phyloP scores from a whole-genome alignment of 1,140 invertebrate genomes.

The Bombus huntii region DNA sequence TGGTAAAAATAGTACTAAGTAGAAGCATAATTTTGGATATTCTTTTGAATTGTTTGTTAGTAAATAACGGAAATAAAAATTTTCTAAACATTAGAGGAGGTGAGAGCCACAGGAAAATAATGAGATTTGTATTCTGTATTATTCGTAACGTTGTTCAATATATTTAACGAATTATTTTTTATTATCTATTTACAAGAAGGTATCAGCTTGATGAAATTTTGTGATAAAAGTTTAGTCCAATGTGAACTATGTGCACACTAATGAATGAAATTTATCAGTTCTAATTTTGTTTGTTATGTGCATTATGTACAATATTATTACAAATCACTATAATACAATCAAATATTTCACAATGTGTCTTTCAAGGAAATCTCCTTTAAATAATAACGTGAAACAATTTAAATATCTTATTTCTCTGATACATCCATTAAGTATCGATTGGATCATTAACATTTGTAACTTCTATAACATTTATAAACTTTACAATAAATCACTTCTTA shows the following conservation, averaged over 20 bases:
- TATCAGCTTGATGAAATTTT: conserved; percentile 35
- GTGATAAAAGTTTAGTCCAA: neutral
- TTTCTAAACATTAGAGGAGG: no score
- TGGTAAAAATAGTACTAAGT: no score
- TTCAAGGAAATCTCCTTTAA: neutral
- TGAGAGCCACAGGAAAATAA: conserved; percentile 13
- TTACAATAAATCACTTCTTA: conserved; percentile 28
- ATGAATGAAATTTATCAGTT: neutral
- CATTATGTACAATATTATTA: conserved; percentile 42
- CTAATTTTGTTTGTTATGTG: conserved; percentile 16
- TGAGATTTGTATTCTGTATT: conserved; percentile 31
- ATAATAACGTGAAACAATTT: neutral
- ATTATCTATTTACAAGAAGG: conserved; percentile 71
- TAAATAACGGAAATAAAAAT: no score
- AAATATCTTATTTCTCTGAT: conserved; percentile 14
- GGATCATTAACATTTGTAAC: neutral
- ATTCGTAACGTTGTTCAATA: conserved; percentile 74
- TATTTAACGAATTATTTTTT: conserved; percentile 76
- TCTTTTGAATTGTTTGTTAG: no score
- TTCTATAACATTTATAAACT: conserved; percentile 28
- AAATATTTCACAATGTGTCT: neutral
- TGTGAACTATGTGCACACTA: neutral
- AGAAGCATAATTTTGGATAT: no score
- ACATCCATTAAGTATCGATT: neutral
- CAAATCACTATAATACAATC: conserved; percentile 24